These are phyloP conservation scores for Agrilus cyanescens DNA, from an alignment of 2,888 invertebrate species.

Conservation along the genomic window DNA sequence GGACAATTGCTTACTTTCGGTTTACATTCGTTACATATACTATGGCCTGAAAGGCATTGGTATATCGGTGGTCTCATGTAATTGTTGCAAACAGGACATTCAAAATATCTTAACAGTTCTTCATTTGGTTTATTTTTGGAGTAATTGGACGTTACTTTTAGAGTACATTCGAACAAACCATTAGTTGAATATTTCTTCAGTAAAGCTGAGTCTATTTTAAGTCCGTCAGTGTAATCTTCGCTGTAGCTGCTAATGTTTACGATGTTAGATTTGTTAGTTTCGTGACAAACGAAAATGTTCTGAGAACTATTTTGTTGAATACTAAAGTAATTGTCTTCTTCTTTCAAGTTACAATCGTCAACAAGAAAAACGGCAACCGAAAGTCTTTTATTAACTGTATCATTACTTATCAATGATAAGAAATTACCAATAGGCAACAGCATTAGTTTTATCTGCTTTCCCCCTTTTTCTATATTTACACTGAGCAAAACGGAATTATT, in stretches of 20 bases:
- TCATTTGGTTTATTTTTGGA: constrained; percentile 19
- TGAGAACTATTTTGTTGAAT: too few species aligned
- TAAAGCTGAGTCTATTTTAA: constrained; percentile 21
- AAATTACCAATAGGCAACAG: constrained; percentile 21
- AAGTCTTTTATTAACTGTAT: constrained; percentile 2
- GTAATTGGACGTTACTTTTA: constrained; percentile 8
- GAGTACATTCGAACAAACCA: constrained; percentile 9
- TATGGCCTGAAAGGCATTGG: constrained; percentile 28
- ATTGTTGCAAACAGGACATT: constrained; percentile 29
- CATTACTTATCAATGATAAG: constrained; percentile 21
- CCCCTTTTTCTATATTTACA: constrained; percentile 18
- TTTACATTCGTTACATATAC: constrained; percentile 26
- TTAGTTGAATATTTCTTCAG: constrained; percentile 19
- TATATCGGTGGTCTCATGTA: constrained; percentile 29
- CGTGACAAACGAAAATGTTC: too few species aligned
- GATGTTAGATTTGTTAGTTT: too few species aligned
- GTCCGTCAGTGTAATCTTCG: constrained; percentile 8
- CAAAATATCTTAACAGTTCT: constrained; percentile 25
- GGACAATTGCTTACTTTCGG: constrained; percentile 27
- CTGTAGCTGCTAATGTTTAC: constrained; percentile 3
- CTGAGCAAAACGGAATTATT: constrained; percentile 23
- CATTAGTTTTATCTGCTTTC: constrained; percentile 21
- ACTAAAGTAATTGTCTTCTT: too few species aligned
- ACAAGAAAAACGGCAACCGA: too few species aligned
- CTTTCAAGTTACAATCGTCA: too few species aligned